Conservation (phyloP, 53 echinoderm and acorn worm genomes). For the Luidia sarsii region DNA sequence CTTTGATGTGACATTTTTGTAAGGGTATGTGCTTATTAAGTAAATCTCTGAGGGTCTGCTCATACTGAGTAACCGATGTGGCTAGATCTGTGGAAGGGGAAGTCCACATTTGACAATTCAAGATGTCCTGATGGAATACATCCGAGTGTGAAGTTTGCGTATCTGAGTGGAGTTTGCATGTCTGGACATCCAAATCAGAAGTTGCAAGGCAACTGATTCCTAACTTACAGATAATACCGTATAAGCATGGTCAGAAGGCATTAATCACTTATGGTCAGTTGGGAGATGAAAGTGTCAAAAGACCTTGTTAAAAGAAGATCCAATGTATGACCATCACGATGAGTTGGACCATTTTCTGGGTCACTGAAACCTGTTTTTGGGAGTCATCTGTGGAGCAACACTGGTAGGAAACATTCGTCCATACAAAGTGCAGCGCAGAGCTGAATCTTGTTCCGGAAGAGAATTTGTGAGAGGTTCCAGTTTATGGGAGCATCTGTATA, state of each 20-base stretch:
- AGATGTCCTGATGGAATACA: conserved; percentile 13
- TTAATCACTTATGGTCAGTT: not conserved
- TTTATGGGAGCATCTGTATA: no score
- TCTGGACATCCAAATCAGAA: not conserved
- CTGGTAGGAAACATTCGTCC: no score
- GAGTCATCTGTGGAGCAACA: no score
- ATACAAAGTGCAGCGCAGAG: no score
- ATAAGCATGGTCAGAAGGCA: conserved; percentile 6
- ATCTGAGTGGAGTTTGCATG: not conserved
- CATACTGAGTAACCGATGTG: conserved; percentile 26
- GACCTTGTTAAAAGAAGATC: conserved; percentile 35
- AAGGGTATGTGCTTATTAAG: conserved; percentile 39
- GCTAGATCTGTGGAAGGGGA: conserved; percentile 24
- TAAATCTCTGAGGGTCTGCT: not conserved
- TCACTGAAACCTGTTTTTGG: no score
- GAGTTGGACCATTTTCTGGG: conserved; percentile 47
- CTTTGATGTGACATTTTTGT: conserved; percentile 9
- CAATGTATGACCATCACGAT: conserved; percentile 51
- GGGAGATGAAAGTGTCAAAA: conserved; percentile 16
- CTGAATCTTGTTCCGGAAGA: no score
- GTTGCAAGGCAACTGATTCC: not conserved
- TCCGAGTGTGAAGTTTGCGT: not conserved
- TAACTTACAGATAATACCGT: not conserved
- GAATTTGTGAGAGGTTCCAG: no score
- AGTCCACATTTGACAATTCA: conserved; percentile 10